phyloP scores from a whole-genome alignment of 2,113 vertebrate genomes.

The Prionailurus viverrinus region DNA sequence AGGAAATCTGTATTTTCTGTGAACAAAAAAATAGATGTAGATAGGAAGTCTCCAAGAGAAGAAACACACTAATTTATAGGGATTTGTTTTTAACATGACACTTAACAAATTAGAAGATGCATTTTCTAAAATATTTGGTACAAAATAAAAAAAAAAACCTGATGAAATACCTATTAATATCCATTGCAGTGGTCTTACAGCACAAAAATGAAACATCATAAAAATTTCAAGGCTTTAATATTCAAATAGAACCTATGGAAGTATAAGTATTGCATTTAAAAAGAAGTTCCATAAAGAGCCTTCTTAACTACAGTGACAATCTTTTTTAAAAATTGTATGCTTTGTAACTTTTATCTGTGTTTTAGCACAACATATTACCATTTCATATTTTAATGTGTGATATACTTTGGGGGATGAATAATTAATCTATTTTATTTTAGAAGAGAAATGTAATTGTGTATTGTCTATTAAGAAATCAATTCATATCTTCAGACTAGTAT shows the following conservation, averaged over 20 bases:
- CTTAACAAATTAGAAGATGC: background rate
- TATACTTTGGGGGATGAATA: background rate
- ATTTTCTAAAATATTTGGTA: background rate
- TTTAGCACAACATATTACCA: background rate
- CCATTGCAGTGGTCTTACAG: background rate
- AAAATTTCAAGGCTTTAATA: background rate
- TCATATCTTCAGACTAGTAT: background rate
- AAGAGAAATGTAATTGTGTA: background rate
- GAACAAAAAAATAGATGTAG: background rate
- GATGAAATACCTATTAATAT: background rate
- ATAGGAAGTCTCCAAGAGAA: background rate
- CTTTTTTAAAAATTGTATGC: background rate
- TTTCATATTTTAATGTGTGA: background rate
- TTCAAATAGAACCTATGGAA: background rate
- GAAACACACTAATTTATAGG: background rate
- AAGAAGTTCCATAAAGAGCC: background rate
- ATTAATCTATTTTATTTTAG: slow-evolving; percentile 21
- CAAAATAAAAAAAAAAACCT: slow-evolving; percentile 37
- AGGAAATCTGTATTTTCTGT: background rate
- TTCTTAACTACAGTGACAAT: background rate
- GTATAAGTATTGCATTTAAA: background rate
- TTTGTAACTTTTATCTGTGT: slow-evolving; percentile 2
- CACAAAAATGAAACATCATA: background rate
- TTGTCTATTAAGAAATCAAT: background rate
- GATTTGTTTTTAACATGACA: background rate